Evolutionary conservation across 2,113 vertebrate species (phyloP).

Genomic region (Irena cyanogastra): DNA sequence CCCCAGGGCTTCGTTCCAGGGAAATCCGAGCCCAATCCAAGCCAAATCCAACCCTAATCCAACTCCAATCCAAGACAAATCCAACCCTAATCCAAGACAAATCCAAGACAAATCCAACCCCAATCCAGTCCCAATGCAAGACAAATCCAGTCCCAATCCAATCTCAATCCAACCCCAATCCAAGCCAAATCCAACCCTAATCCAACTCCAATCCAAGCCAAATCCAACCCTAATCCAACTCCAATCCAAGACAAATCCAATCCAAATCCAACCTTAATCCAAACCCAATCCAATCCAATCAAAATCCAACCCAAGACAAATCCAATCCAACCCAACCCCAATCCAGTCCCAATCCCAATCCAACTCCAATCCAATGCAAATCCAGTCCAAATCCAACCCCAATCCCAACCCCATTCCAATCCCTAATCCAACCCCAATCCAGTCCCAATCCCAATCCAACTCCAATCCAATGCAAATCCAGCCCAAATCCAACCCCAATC

Average conservation of each 20-base stretch:
- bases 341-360: not conserved
- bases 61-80: too few species aligned
- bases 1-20: not conserved
- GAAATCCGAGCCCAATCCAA: not conserved
- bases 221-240: not conserved
- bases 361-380: not conserved
- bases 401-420: not conserved
- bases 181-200: not conserved
- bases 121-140: too few species aligned
- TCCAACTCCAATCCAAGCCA: not conserved
- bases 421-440: too few species aligned
- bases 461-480: not conserved
- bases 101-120: not conserved
- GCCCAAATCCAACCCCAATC: not conserved
- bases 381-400: not conserved
- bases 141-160: not conserved
- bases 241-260: too few species aligned
- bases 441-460: not conserved
- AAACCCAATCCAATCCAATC: fast-evolving
- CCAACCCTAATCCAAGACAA: not conserved
- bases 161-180: not conserved
- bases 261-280: not conserved
- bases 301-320: not conserved
- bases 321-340: not conserved
- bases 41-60: not conserved